These are phyloP conservation scores for Lethrus apterus DNA, from an alignment of 1,140 invertebrate genomes.

Conservation along the genomic window DNA sequence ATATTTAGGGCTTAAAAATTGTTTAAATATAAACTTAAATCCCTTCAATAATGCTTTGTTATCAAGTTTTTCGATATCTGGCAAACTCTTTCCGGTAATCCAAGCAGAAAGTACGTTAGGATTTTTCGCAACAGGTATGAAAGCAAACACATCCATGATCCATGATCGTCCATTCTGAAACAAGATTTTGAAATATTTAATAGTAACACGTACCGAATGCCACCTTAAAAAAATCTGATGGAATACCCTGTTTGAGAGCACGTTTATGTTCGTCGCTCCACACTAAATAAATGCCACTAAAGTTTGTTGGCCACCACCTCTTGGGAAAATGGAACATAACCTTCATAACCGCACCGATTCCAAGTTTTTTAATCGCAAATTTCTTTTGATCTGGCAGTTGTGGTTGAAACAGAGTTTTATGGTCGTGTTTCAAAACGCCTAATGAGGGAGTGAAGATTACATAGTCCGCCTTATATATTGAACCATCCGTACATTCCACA, in stretches of 20 bases:
- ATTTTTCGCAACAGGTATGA: slow-evolving; percentile 14
- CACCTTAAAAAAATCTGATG: neutral
- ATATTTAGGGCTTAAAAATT: slow-evolving; percentile 18
- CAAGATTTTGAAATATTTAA: neutral
- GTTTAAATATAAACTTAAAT: slow-evolving; percentile 18
- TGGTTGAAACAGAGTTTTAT: slow-evolving; percentile 53
- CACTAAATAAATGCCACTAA: slow-evolving; percentile 44
- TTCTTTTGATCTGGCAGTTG: slow-evolving; percentile 52
- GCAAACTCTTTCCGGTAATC: slow-evolving; percentile 22
- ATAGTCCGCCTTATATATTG: slow-evolving; percentile 51
- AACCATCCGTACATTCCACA: slow-evolving; percentile 45
- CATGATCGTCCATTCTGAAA: slow-evolving; percentile 3
- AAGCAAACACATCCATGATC: slow-evolving; percentile 10
- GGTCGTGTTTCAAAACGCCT: slow-evolving; percentile 59
- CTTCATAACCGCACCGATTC: slow-evolving; percentile 67
- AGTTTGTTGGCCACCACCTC: slow-evolving; percentile 51
- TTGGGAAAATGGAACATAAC: slow-evolving; percentile 62
- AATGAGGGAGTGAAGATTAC: slow-evolving; percentile 62
- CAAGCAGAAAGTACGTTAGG: slow-evolving; percentile 22
- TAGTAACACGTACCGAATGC: neutral
- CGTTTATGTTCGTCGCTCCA: slow-evolving; percentile 43
- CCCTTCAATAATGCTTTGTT: slow-evolving; percentile 17
- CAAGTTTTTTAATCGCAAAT: slow-evolving; percentile 55
- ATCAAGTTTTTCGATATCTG: slow-evolving; percentile 20
- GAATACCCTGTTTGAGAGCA: neutral